A percentile compares a stretch with the other conserved stretches of the same genome.
phyloP scores from a whole-genome alignment of 2,113 vertebrate genomes.

The Dendrocopos noguchii region DNA sequence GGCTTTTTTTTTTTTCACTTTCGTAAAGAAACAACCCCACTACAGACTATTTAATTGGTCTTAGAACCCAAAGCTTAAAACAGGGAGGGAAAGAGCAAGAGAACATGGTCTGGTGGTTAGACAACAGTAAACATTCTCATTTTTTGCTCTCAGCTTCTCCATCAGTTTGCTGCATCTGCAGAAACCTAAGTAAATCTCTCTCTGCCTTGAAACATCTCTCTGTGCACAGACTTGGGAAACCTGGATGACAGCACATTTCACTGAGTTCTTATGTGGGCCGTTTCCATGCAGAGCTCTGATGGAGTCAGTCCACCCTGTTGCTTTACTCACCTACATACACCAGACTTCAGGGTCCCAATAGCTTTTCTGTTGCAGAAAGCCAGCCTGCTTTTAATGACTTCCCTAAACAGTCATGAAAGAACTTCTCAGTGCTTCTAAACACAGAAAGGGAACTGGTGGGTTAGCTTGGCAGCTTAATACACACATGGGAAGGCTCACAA shows the following conservation, averaged over 20 bases:
- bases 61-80: neutral
- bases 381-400: neutral
- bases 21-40: neutral
- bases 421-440: neutral
- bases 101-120: neutral
- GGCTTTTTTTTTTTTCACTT: neutral
- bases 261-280: neutral
- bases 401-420: neutral
- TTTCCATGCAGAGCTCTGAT: neutral
- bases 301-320: neutral
- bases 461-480: neutral
- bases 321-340: neutral
- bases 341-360: neutral
- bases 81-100: neutral
- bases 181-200: neutral
- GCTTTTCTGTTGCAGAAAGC: neutral
- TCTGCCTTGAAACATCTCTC: neutral
- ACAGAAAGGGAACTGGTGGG: neutral
- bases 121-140: neutral
- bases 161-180: neutral
- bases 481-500: neutral
- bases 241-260: neutral
- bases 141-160: neutral
- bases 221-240: neutral
- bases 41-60: neutral